Percentiles rank a stretch among this genome's conserved stretches.
These are phyloP conservation scores for Alligator sinensis DNA, from an alignment of 2,113 vertebrate genomes.

Conservation along the genomic window DNA sequence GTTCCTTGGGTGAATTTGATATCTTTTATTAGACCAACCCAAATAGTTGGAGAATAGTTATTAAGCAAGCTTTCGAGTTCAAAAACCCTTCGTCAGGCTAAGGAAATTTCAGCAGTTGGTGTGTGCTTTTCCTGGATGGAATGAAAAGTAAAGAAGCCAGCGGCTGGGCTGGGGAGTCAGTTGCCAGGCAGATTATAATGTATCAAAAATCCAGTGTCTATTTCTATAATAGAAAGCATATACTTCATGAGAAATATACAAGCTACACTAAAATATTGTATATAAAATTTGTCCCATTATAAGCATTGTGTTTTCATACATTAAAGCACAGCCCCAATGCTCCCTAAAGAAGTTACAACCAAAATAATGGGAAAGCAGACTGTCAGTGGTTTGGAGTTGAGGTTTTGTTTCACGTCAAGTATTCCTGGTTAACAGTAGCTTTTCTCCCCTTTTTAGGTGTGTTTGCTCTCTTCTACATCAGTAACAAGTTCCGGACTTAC, in stretches of 20 bases:
- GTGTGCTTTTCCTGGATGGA: no score
- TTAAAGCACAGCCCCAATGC: not conserved
- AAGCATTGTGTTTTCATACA: not conserved
- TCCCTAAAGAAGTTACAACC: not conserved
- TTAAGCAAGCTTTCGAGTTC: no score
- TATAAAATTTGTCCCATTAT: not conserved
- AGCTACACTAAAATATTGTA: not conserved
- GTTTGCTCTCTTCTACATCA: conserved; percentile 91
- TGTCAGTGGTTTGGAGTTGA: not conserved
- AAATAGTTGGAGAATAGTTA: no score
- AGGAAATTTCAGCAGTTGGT: no score
- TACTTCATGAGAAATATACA: not conserved
- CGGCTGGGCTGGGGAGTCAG: no score
- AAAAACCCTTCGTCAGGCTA: no score
- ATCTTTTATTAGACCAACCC: no score
- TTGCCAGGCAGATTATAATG: no score
- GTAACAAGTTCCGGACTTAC: conserved; percentile 94
- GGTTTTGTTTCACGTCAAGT: not conserved
- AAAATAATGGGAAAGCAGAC: not conserved
- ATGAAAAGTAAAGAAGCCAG: no score
- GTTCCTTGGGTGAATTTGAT: no score
- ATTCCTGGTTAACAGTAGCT: not conserved
- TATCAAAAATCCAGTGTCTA: no score
- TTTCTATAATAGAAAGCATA: not conserved
- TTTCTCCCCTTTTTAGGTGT: conserved; percentile 81